Percentiles rank a stretch among this genome's conserved stretches.
Evolutionary conservation across 35 echinoderm and acorn worm species (phyloP).

Genomic region (Eucidaris tribuloides): DNA sequence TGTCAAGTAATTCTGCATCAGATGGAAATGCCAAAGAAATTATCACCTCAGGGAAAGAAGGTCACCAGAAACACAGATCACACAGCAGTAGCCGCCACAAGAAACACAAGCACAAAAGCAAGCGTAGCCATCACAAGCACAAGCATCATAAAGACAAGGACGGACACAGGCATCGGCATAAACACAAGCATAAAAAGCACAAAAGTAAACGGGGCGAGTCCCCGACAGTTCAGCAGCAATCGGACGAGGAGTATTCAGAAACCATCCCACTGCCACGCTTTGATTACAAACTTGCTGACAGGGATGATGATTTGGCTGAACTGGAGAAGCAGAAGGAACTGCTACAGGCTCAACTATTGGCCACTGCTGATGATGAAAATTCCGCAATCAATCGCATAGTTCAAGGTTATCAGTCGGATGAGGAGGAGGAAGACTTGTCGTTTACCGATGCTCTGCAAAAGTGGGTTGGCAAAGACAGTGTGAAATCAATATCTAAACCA

Average conservation of each 20-base stretch:
- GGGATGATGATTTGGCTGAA: conserved; percentile 51
- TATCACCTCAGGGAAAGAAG: not conserved
- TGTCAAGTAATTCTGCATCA: not conserved
- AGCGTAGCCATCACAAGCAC: conserved; percentile 32
- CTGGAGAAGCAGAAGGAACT: conserved; percentile 94
- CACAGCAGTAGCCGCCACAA: conserved; percentile 15
- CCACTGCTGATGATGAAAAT: conserved; percentile 34
- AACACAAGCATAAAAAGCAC: conserved; percentile 85
- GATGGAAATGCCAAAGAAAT: not conserved
- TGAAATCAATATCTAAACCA: not conserved
- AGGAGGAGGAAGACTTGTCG: conserved; percentile 43
- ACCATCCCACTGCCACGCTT: conserved; percentile 18
- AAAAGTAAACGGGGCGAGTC: conserved; percentile 47
- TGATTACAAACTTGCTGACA: conserved; percentile 27
- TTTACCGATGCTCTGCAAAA: not conserved
- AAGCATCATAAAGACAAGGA: conserved; percentile 52
- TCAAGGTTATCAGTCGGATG: conserved; percentile 15
- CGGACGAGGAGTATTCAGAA: not conserved
- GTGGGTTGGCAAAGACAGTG: not conserved
- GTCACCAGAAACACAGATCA: not conserved
- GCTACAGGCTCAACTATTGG: conserved; percentile 71
- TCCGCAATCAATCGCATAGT: conserved; percentile 27
- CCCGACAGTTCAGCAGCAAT: not conserved
- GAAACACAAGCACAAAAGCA: conserved; percentile 52
- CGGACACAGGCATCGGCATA: conserved; percentile 63